Percentiles rank a stretch among this genome's conserved stretches.
Conservation (phyloP, 2,888 invertebrate genomes). For the Eupithecia dodoneata region DNA sequence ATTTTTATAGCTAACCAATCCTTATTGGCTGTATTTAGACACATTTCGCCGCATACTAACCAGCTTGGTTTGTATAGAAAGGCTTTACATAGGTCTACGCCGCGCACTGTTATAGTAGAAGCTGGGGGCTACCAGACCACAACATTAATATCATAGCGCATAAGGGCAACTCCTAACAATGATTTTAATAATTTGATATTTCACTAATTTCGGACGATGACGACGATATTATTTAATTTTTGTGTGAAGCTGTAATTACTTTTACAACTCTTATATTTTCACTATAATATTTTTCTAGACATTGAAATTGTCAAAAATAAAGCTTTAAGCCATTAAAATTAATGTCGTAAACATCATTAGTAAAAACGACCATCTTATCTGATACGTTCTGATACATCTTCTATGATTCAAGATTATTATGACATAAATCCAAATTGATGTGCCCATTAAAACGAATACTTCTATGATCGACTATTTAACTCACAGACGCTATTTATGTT, state of each 20-base stretch:
- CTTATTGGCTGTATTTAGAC: background rate
- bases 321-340: background rate
- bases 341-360: background rate
- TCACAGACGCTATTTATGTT: background rate
- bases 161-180: background rate
- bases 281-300: background rate
- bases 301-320: background rate
- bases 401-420: constrained; percentile 1
- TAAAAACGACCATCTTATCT: background rate
- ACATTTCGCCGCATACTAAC: background rate
- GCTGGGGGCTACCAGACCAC: background rate
- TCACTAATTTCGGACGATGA: too few species aligned
- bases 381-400: background rate
- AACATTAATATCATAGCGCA: background rate
- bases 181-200: background rate
- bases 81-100: too few species aligned
- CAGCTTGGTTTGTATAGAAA: too few species aligned
- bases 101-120: background rate
- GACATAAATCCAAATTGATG: background rate
- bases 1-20: background rate
- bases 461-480: constrained; percentile 1
- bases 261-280: too few species aligned
- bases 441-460: background rate
- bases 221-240: background rate
- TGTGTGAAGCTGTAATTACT: background rate